These are phyloP conservation scores for Lasaia peninsularis DNA, from an alignment of 1,140 invertebrate genomes.

Conservation along the genomic window DNA sequence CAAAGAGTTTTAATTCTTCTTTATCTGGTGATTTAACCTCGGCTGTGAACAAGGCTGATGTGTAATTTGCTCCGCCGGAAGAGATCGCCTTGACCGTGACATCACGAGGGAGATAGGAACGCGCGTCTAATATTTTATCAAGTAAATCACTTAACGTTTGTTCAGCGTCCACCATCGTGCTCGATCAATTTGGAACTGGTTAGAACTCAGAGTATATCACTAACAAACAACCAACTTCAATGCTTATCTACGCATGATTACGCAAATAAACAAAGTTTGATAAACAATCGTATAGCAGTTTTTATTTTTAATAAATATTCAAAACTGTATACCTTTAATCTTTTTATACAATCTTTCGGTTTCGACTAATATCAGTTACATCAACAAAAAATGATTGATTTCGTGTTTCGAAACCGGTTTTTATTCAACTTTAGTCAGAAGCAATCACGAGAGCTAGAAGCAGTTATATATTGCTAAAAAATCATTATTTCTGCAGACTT, in stretches of 20 bases:
- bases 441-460: too few relatives aligned
- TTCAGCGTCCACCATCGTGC: constrained; percentile 38
- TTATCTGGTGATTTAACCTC: constrained; percentile 26
- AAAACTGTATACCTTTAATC: too few relatives aligned
- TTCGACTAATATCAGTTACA: too few relatives aligned
- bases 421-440: too few relatives aligned
- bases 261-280: too few relatives aligned
- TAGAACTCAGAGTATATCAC: not conserved
- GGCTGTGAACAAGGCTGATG: constrained; percentile 34
- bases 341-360: too few relatives aligned
- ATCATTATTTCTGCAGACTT: too few relatives aligned
- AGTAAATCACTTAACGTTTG: constrained; percentile 31
- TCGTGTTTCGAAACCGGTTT: too few relatives aligned
- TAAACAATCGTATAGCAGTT: too few relatives aligned
- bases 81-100: constrained; percentile 28
- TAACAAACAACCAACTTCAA: not conserved
- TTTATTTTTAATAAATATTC: too few relatives aligned
- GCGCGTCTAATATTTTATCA: constrained; percentile 31
- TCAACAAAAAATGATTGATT: too few relatives aligned
- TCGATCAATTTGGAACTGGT: constrained; percentile 20
- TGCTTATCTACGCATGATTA: not conserved
- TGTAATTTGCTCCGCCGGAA: constrained; percentile 44
- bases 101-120: constrained; percentile 23
- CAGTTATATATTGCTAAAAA: too few relatives aligned
- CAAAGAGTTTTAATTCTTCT: constrained; percentile 45